Base-by-base conservation (phyloP, 1,140 invertebrate genomes). In the Lepidurus apus region DNA sequence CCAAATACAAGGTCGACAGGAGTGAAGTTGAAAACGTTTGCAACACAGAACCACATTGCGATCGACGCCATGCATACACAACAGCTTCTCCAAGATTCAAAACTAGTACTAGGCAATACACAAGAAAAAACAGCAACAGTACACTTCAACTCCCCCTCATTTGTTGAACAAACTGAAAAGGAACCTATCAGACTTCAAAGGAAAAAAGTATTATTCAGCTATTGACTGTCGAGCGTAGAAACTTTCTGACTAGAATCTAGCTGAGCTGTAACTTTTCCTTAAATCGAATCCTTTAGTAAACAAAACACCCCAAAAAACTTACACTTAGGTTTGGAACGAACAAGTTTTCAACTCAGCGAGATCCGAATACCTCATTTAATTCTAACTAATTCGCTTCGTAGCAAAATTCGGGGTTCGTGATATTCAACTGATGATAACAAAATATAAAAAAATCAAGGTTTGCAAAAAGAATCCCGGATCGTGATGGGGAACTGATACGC, bases 181-280 rank as follows among this genome's bases (percentile, higher is more conserved):
- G 34, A 34, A 34, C 0, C 34, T 34, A 65, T n/a, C 53, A 17
- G 13, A 65, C 17, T n/a, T n/a, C 17, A 65, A 7, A 65, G 53
- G 21, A 65, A 65, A 65, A 17, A 21, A n/a, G 21, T 7, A 21
- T 8, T 1, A 65, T 5, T 8, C 17, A 65, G 53, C 53, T 65
- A 21, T 17, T 65, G 53, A 65, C 53, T 65, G 53, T 65, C 21
- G 17, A 65, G 21, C 17, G 53, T 65, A n/a, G 53, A 17, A 21
- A 17, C 17, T 21, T 65, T 65, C 53, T 65, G 53, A 65, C 53
- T 65, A 65, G 53, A 65, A 65, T 21, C 53, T 65, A n/a, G 53
- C 53, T 65, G 53, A 65, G 53, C n/a, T 21, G 53, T n/a, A 65
- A 65, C 53, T 65, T 21, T 65, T n/a, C 53, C 13, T 65, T 21